phyloP scores from a whole-genome alignment of 1,140 invertebrate genomes.

The Marisa cornuarietis region DNA sequence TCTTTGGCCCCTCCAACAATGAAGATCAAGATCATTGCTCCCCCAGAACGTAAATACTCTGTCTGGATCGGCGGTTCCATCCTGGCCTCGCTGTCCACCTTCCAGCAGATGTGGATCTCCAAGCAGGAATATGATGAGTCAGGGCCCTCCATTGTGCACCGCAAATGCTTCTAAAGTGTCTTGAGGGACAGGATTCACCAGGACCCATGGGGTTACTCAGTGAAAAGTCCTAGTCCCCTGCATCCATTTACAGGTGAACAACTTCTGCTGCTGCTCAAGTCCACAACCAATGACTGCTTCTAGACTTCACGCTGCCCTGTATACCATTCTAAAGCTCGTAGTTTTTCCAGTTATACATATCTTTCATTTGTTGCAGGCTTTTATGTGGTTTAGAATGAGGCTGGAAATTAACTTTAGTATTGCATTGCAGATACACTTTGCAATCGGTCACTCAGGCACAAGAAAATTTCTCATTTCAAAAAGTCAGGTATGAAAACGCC shows the following conservation, averaged over 20 bases:
- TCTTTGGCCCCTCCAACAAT: slow-evolving; percentile 64
- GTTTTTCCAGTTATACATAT: too few species aligned
- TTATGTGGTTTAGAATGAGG: too few species aligned
- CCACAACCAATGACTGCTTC: too few species aligned
- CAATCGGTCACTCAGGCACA: too few species aligned
- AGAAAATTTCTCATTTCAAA: too few species aligned
- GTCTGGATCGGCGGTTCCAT: slow-evolving; percentile 68
- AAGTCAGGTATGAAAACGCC: too few species aligned
- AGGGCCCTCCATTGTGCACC: slow-evolving; percentile 79
- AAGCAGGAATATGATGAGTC: slow-evolving; percentile 86
- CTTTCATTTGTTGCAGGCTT: too few species aligned
- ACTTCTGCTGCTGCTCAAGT: slow-evolving; percentile 16
- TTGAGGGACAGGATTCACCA: neutral
- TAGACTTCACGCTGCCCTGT: too few species aligned
- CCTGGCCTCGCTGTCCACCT: slow-evolving; percentile 73
- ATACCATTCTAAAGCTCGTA: too few species aligned
- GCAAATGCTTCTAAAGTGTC: slow-evolving; percentile 77
- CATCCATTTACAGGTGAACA: neutral
- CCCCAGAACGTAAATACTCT: slow-evolving; percentile 61
- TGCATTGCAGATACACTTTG: too few species aligned
- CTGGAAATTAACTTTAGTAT: too few species aligned
- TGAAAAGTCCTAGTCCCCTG: neutral
- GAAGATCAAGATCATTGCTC: slow-evolving; percentile 58
- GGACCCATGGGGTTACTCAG: too few species aligned
- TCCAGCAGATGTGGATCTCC: slow-evolving; percentile 74